Base-by-base conservation (phyloP, 2,888 invertebrate species). In the Synergus japonicus region DNA sequence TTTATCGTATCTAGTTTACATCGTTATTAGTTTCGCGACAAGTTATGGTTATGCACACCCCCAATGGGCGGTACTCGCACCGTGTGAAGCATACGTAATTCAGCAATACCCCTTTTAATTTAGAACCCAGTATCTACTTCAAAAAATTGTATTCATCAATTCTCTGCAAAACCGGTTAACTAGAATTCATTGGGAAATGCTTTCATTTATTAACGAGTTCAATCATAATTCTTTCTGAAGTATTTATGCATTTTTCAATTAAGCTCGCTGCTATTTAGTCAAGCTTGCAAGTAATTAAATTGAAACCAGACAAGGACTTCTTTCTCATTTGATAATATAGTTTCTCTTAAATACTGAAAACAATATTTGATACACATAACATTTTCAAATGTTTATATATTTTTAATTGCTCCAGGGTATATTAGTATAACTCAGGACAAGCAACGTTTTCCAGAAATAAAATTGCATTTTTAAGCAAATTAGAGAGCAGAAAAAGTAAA, bases 11-110 rank as follows among this genome's bases (percentile, higher is more conserved):
- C 18, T 46, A 67, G 46, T 67, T 67, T 46, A 46, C 67, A 67
- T 67, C 44, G 44, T 67, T 67, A 67, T 66, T 66, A 66, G 43
- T 66, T 22, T 66, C 18, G 5, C 44, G 66, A 44, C 18, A 43
- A n/a, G 43, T 66, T 66, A 66, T 43, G n/a, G 43, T 18, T 43
- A 66, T 4, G 41, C 18, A 43, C 12, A 44, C 18, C 63, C 63
- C 13, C 29, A 63, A 63, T 12, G 13, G 29, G 5, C 29, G 7
- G 18, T 13, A 10, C 63, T 29, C 12, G 29, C 13, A 63, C 13
- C 12, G 29, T 29, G 29, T 12, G 63, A 63, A 63, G 63, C 63
- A 63, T 63, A 63, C 22, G 12, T 63, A 63, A 63, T 63, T 29
- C 63, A 13, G 1, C 63, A 4, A 13, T 63, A 63, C 7, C 22